Evolutionary conservation across 2,888 invertebrate genomes (phyloP).

Genomic region (Leptarthrus brevirostris): DNA sequence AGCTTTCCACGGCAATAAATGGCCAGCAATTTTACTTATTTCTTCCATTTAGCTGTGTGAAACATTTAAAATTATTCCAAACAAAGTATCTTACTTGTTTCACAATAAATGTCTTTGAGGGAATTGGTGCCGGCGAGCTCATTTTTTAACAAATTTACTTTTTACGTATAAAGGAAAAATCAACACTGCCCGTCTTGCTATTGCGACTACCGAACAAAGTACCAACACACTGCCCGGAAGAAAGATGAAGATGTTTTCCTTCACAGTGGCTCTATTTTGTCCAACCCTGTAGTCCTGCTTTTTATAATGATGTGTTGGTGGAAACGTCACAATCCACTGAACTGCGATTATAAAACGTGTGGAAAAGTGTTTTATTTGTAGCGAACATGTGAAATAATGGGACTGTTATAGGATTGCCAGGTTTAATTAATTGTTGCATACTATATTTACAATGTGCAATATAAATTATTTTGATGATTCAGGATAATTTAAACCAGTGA

Average conservation of each 20-base stretch:
- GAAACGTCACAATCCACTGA: conserved; percentile 34
- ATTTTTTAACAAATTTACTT: conserved; percentile 38
- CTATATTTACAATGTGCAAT: too few relatives aligned
- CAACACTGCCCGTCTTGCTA: conserved; percentile 37
- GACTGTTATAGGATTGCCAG: too few relatives aligned
- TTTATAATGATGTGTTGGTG: neutral
- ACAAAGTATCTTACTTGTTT: conserved; percentile 52
- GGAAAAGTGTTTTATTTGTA: too few relatives aligned
- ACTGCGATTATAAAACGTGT: too few relatives aligned
- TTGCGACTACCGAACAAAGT: conserved; percentile 26
- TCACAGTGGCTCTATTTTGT: too few relatives aligned
- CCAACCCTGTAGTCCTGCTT: neutral
- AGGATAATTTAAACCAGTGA: too few relatives aligned
- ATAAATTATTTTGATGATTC: too few relatives aligned
- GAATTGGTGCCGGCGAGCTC: conserved; percentile 33
- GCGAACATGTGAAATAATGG: too few relatives aligned
- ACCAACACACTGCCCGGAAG: conserved; percentile 25
- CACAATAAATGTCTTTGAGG: conserved; percentile 47
- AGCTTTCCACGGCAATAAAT: conserved; percentile 14
- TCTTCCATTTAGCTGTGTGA: neutral
- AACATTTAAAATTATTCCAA: conserved; percentile 9
- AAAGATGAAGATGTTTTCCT: conserved; percentile 1
- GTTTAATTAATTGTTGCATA: too few relatives aligned
- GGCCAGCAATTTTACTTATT: neutral
- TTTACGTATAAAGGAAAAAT: conserved; percentile 35